Evolutionary conservation across 1,140 invertebrate species (phyloP), one percentile per base, ranked within the genome.

Genomic region (Ruditapes philippinarum): DNA sequence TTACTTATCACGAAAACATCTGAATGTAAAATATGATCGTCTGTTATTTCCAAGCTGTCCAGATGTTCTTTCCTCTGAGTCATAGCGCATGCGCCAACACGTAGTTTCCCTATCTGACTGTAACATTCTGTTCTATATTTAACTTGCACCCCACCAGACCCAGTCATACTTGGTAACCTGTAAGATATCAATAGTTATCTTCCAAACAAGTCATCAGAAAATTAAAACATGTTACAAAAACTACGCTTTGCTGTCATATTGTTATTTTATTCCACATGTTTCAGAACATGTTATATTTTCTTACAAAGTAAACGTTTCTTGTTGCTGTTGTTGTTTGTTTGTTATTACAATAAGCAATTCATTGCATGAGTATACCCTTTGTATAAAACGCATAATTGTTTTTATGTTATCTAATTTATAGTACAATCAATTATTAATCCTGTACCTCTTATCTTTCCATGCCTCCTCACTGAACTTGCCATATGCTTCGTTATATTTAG

Each of bases 41-140:
- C 87, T 31, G 79, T 74, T 17, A 89, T 45, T 33, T 73, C 33
- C 0, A 89, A 49, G 31, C 62, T 73, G 22, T 89, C 54, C 19
- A 89, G 49, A 7, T 36, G n/a, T 45, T 25, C 22, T 31, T 82
- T 80, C 36, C 87, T 45, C 36, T 82, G 22, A n/a, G 65, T 57
- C 65, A 82, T 68, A 62, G 62, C 38, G 49, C 87, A 82, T 49
- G 87, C 68, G 38, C 83, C 79, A 31, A 89, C 51, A n/a, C 33
- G 28, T 17, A 73, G 1, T 45, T 82, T 74, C 22, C 79, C 78
- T 1, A 89, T 25, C 25, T 82, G 31, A 5, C 40, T 25, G n/a
- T 89, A 89, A 33, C 33, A 57, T 25, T 80, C 33, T 22, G 62
- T 76, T 33, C 51, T 31, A 36, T 82, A 89, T 40, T 73, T 57